Evolutionary conservation across 2,888 invertebrate genomes (phyloP).

Genomic region (Cephonodes hylas): DNA sequence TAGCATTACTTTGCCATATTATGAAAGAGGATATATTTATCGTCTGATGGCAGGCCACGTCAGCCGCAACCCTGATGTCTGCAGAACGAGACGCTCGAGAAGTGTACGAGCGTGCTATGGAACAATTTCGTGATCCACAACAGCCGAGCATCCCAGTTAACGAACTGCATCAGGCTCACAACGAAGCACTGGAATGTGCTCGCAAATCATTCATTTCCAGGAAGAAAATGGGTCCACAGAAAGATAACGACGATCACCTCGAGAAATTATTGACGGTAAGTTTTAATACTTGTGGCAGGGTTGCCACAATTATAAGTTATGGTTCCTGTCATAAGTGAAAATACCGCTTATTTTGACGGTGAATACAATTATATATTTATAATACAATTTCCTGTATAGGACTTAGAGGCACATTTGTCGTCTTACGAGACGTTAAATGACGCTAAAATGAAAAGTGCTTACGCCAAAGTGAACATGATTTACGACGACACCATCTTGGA

Average conservation of each 20-base stretch:
- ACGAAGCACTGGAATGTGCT: conserved; percentile 74
- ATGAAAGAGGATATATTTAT: too few species aligned
- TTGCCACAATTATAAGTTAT: too few species aligned
- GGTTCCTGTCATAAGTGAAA: too few species aligned
- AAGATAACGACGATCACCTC: conserved; percentile 43
- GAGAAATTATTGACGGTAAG: background rate
- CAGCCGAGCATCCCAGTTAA: conserved; percentile 91
- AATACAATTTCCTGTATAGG: conserved; percentile 24
- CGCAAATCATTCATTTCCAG: conserved; percentile 85
- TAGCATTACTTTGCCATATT: too few species aligned
- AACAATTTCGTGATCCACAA: conserved; percentile 88
- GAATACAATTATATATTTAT: too few species aligned
- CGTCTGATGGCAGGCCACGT: conserved; percentile 87
- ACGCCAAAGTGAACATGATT: conserved; percentile 22
- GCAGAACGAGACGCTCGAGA: conserved; percentile 96
- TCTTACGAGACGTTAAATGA: conserved; percentile 34
- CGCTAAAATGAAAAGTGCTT: conserved; percentile 29
- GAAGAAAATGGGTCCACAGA: conserved; percentile 97
- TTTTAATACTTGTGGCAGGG: too few species aligned
- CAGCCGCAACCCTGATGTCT: conserved; percentile 97
- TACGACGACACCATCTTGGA: conserved; percentile 26
- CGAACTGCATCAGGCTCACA: conserved; percentile 86
- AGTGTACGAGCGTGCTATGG: conserved; percentile 92
- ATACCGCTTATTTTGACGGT: too few species aligned
- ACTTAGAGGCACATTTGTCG: conserved; percentile 29